Evolutionary conservation across 2,888 invertebrate genomes (phyloP).

Genomic region (Ditula angustiorana): DNA sequence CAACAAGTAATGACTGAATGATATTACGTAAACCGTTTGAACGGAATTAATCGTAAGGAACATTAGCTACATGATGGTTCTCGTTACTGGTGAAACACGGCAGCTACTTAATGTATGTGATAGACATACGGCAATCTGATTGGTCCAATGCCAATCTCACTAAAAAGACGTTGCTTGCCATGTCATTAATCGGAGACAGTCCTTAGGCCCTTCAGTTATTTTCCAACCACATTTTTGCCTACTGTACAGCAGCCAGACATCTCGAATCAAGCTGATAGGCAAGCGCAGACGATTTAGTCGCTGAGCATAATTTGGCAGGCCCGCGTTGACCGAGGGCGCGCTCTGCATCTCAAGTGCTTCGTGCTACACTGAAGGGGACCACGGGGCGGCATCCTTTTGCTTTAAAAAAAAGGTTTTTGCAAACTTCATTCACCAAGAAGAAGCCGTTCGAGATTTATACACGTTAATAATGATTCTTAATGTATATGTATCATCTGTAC

Average conservation of each 20-base stretch:
- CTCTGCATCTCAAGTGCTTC: constrained; percentile 62
- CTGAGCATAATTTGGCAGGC: constrained; percentile 73
- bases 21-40: background rate
- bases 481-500: too few relatives aligned
- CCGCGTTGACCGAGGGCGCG: constrained; percentile 60
- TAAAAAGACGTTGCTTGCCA: too few relatives aligned
- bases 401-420: background rate
- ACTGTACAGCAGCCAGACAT: constrained; percentile 62
- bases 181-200: too few relatives aligned
- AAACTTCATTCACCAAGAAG: too few relatives aligned
- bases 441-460: too few relatives aligned
- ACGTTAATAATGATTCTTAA: too few relatives aligned
- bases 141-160: too few relatives aligned
- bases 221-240: constrained; percentile 36
- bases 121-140: too few relatives aligned
- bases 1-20: background rate
- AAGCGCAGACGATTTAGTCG: constrained; percentile 71
- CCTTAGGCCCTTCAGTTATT: too few relatives aligned
- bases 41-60: background rate
- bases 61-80: background rate
- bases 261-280: constrained; percentile 64
- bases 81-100: too few relatives aligned
- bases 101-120: too few relatives aligned
- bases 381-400: constrained; percentile 29
- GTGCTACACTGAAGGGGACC: constrained; percentile 44